A percentile compares a stretch with the other conserved stretches of the same genome.
Conservation (phyloP, 23 tunicate genomes). For the Trididemnum nubilum region DNA sequence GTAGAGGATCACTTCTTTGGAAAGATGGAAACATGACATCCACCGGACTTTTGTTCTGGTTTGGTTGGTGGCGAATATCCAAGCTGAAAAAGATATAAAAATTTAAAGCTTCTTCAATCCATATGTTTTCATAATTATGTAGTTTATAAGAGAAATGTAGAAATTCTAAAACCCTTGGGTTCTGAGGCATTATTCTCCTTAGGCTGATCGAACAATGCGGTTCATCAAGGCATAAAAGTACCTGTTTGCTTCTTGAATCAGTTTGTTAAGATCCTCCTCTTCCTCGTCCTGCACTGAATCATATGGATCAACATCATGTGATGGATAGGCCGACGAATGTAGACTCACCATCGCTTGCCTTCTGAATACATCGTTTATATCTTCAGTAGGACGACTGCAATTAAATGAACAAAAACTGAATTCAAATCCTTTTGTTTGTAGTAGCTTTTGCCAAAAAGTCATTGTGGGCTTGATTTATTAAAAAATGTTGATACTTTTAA, state of each 20-base stretch:
- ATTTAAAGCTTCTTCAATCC: too few relatives aligned
- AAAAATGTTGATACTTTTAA: too few relatives aligned
- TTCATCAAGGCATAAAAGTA: too few relatives aligned
- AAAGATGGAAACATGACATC: slow-evolving; percentile 61
- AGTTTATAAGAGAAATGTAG: too few relatives aligned
- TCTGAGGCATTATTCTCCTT: too few relatives aligned
- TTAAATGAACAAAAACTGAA: neutral
- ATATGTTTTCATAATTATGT: too few relatives aligned
- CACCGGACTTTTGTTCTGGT: slow-evolving; percentile 9
- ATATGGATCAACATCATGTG: slow-evolving; percentile 38
- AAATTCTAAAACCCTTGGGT: too few relatives aligned
- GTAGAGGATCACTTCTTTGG: slow-evolving; percentile 24
- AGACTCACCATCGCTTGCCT: slow-evolving; percentile 80
- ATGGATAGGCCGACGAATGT: slow-evolving; percentile 35
- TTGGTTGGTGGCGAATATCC: slow-evolving; percentile 1
- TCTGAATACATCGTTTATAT: slow-evolving; percentile 47
- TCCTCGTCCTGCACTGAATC: slow-evolving; percentile 57
- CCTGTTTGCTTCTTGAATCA: slow-evolving; percentile 84
- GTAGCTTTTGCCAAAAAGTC: too few relatives aligned
- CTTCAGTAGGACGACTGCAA: slow-evolving; percentile 47
- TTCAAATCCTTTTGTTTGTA: too few relatives aligned
- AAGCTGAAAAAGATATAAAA: slow-evolving; percentile 24
- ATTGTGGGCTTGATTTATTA: too few relatives aligned
- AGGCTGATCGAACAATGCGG: too few relatives aligned
- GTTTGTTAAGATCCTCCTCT: slow-evolving; percentile 52